phyloP scores from a whole-genome alignment of 1,140 invertebrate genomes.

The Drosophila kurseongensis region DNA sequence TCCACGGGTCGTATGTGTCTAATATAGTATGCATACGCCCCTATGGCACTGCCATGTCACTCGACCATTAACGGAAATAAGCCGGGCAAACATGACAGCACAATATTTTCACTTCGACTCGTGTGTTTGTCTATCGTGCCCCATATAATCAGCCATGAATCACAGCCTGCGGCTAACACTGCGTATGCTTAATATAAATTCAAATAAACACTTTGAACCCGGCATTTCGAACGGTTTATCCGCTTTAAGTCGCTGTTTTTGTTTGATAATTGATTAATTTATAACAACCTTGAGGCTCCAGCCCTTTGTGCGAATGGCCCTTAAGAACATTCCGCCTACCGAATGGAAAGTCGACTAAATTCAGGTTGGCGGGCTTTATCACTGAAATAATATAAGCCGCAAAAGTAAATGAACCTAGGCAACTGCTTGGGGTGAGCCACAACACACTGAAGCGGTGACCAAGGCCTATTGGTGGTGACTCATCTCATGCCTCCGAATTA shows the following conservation, averaged over 20 bases:
- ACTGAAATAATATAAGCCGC: slow-evolving; percentile 7
- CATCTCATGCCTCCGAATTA: not conserved
- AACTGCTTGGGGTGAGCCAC: slow-evolving; percentile 51
- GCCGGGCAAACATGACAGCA: slow-evolving; percentile 13
- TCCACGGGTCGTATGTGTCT: slow-evolving; percentile 3
- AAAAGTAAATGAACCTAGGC: slow-evolving; percentile 53
- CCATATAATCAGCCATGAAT: slow-evolving; percentile 21
- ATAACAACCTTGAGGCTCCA: slow-evolving; percentile 60
- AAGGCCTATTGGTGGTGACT: slow-evolving; percentile 7
- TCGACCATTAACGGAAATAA: slow-evolving; percentile 40
- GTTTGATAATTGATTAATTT: slow-evolving; percentile 33
- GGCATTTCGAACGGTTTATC: not conserved
- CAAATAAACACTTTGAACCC: not conserved
- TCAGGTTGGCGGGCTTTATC: slow-evolving; percentile 1
- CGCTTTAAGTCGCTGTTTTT: slow-evolving; percentile 7
- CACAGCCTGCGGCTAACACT: slow-evolving; percentile 2
- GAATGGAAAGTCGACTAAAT: slow-evolving; percentile 65
- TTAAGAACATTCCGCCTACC: slow-evolving; percentile 66
- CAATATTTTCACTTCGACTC: slow-evolving; percentile 15
- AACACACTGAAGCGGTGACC: slow-evolving; percentile 39
- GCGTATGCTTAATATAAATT: slow-evolving; percentile 35
- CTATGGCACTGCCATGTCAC: slow-evolving; percentile 47
- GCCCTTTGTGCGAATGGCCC: slow-evolving; percentile 48
- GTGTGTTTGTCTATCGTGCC: slow-evolving; percentile 16
- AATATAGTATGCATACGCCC: slow-evolving; percentile 48